Percentiles rank a stretch among this genome's conserved stretches.
phyloP scores from a whole-genome alignment of 53 echinoderm and acorn worm species.

The Apostichopus leukothele region DNA sequence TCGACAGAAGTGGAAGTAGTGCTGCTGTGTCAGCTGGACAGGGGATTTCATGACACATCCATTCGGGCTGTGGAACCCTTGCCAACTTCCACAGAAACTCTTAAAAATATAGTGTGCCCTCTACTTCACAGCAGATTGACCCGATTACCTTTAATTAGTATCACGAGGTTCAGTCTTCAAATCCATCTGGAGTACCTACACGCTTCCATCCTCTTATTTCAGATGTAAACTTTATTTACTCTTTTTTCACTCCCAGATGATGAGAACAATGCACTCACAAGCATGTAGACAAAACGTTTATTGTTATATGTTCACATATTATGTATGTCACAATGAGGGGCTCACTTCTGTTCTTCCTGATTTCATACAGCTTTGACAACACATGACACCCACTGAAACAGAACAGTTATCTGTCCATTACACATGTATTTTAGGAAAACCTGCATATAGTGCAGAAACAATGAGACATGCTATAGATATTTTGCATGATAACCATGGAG shows the following conservation, averaged over 20 bases:
- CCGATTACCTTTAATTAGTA: no score
- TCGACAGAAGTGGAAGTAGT: conserved; percentile 34
- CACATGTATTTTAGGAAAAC: conserved; percentile 2
- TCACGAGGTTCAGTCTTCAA: not conserved
- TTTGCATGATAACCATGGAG: conserved; percentile 34
- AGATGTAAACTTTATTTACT: not conserved
- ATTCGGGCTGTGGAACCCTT: conserved; percentile 52
- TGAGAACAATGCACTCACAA: not conserved
- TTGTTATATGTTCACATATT: conserved; percentile 6
- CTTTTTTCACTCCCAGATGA: not conserved
- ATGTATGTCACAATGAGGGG: not conserved
- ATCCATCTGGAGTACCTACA: not conserved
- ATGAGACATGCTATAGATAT: conserved; percentile 26
- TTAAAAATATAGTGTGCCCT: no score
- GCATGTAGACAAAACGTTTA: not conserved
- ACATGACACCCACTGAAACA: not conserved
- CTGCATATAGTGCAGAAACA: conserved; percentile 18
- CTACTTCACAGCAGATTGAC: no score
- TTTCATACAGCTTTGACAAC: not conserved
- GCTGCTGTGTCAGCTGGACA: conserved; percentile 20
- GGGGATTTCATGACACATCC: conserved; percentile 57
- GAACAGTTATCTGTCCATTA: not conserved
- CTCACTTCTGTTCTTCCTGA: not conserved
- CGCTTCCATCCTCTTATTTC: no score
- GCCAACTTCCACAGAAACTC: not conserved